Conservation (phyloP, 2,888 invertebrate genomes). For the Myopa tessellatipennis region DNA sequence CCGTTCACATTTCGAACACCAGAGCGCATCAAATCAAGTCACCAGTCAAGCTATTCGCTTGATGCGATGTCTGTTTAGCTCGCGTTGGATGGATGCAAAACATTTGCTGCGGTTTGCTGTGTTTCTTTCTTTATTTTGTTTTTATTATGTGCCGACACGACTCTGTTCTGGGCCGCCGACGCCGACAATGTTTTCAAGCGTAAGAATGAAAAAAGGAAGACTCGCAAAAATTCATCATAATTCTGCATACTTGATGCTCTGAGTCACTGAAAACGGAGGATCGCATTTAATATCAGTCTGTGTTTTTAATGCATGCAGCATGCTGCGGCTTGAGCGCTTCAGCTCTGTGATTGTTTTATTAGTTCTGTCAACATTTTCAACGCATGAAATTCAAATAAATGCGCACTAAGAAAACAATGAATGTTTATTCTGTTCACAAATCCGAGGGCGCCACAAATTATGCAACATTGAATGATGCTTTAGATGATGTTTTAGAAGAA, state of each 20-base stretch:
- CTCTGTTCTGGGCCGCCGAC: not conserved
- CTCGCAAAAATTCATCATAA: not conserved
- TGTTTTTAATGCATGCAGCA: not conserved
- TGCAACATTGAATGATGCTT: too few relatives aligned
- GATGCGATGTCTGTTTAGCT: not conserved
- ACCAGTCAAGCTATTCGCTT: not conserved
- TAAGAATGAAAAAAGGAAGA: not conserved
- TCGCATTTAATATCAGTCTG: not conserved
- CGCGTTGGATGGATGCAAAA: not conserved
- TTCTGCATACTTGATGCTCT: not conserved
- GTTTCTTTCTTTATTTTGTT: not conserved
- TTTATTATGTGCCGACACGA: not conserved
- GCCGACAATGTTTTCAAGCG: not conserved
- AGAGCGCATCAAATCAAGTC: not conserved
- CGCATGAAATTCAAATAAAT: not conserved
- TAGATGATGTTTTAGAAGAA: too few relatives aligned
- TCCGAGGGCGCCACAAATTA: not conserved
- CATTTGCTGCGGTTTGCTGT: not conserved
- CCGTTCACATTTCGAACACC: not conserved
- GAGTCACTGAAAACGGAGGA: not conserved
- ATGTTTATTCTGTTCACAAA: not conserved
- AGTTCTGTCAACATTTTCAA: not conserved
- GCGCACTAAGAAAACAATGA: constrained; percentile 3
- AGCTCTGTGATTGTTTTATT: not conserved
- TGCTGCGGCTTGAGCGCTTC: not conserved